phyloP scores from a whole-genome alignment of 2,888 invertebrate species.

The Plusia festucae region DNA sequence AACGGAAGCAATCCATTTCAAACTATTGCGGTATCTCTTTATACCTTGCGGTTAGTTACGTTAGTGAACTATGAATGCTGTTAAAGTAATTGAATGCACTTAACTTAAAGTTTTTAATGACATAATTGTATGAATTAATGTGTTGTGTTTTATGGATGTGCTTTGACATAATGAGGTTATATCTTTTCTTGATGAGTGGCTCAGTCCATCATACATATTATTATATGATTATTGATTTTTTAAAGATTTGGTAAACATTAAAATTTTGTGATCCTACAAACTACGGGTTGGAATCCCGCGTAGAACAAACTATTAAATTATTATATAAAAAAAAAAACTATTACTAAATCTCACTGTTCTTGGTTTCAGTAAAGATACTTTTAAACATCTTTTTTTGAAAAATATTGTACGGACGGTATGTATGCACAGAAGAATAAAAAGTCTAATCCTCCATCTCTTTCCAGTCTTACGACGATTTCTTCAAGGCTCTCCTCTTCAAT shows the following conservation, averaged over 20 bases:
- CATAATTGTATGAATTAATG: background rate
- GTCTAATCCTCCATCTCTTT: slow-evolving; percentile 20
- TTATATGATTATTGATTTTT: too few relatives aligned
- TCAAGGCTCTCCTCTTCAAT: slow-evolving; percentile 84
- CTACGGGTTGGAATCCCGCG: too few relatives aligned
- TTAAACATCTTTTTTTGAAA: too few relatives aligned
- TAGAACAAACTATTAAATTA: too few relatives aligned
- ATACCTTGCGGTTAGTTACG: background rate
- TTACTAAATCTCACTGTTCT: too few relatives aligned
- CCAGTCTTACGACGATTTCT: slow-evolving; percentile 85
- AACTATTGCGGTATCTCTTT: background rate
- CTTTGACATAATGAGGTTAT: background rate
- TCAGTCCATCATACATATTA: too few relatives aligned
- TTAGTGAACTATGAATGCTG: background rate
- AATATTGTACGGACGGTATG: background rate
- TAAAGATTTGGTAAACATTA: too few relatives aligned
- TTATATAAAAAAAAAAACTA: too few relatives aligned
- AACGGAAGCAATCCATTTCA: background rate
- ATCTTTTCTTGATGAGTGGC: background rate
- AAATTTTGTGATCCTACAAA: too few relatives aligned
- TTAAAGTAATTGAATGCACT: slow-evolving; percentile 3
- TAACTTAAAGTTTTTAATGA: background rate
- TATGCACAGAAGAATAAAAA: background rate
- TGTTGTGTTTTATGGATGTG: background rate
- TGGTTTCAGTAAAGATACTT: too few relatives aligned